These are phyloP conservation scores for Herpailurus yagouaroundi DNA, from an alignment of 2,113 vertebrate genomes.

Conservation along the genomic window DNA sequence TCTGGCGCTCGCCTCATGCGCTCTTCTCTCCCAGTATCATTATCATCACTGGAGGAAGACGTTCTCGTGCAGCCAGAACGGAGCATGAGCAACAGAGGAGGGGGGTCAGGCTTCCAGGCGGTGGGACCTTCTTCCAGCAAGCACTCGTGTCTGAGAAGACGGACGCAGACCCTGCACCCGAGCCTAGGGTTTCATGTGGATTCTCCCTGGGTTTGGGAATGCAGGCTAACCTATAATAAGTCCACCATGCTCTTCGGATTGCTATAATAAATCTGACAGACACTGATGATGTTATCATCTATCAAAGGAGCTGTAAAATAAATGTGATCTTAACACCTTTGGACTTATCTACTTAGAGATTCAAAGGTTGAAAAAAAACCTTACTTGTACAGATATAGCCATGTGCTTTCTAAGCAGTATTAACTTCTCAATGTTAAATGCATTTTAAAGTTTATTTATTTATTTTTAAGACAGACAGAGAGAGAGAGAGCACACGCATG, in stretches of 20 bases:
- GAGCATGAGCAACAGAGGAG: conserved; percentile 72
- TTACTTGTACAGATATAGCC: conserved; percentile 65
- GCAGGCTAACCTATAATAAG: conserved; percentile 72
- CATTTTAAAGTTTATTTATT: not conserved
- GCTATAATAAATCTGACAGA: conserved; percentile 81
- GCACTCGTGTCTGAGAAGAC: conserved; percentile 64
- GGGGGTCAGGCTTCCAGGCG: conserved; percentile 69
- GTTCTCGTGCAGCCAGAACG: conserved; percentile 68
- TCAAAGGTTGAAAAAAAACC: conserved; percentile 77
- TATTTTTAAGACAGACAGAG: no score
- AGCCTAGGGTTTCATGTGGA: conserved; percentile 63
- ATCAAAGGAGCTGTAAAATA: conserved; percentile 80
- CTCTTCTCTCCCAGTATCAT: conserved; percentile 76
- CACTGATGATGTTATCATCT: conserved; percentile 79
- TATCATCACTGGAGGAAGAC: conserved; percentile 78
- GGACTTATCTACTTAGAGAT: conserved; percentile 76
- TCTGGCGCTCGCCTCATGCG: conserved; percentile 77
- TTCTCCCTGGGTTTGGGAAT: conserved; percentile 70
- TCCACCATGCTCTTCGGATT: conserved; percentile 75
- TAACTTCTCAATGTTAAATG: conserved; percentile 60
- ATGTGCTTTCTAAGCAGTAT: conserved; percentile 60
- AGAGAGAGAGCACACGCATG: no score
- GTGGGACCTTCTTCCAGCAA: conserved; percentile 61
- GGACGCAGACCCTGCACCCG: conserved; percentile 37
- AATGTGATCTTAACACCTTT: conserved; percentile 79